phyloP scores from a whole-genome alignment of 2,797 vertebrate species.

The Anomalospiza imberbis region DNA sequence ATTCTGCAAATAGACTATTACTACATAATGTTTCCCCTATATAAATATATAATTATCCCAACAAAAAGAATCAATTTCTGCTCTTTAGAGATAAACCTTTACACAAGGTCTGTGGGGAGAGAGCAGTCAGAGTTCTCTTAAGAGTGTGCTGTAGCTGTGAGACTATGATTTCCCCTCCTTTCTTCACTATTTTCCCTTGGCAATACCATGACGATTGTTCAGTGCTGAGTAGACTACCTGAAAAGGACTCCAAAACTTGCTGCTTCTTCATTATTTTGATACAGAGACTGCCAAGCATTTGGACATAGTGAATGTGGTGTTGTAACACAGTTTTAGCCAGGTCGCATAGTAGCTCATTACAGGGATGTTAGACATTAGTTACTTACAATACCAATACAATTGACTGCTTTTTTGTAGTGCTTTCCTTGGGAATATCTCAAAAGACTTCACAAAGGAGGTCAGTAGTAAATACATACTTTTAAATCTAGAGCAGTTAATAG shows the following conservation, averaged over 20 bases:
- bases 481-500: not conserved
- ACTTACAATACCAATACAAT: not conserved
- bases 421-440: not conserved
- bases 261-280: not conserved
- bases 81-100: not conserved
- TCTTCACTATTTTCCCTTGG: not conserved
- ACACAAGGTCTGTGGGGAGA: not conserved
- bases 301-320: not conserved
- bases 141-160: not conserved
- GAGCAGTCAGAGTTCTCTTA: not conserved
- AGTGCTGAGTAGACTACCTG: not conserved
- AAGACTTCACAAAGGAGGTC: not conserved
- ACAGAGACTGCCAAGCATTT: not conserved
- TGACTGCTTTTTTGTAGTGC: not conserved
- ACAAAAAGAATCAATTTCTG: not conserved
- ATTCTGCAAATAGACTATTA: not conserved
- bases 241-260: not conserved
- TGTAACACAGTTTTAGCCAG: not conserved
- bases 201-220: not conserved
- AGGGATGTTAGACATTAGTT: not conserved
- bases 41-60: not conserved
- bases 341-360: not conserved
- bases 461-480: not conserved
- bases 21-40: not conserved
- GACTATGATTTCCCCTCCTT: not conserved